A percentile compares a stretch with the other conserved stretches of the same genome.
Conservation (phyloP, 2,888 invertebrate genomes). For the Cremastinae sp. region DNA sequence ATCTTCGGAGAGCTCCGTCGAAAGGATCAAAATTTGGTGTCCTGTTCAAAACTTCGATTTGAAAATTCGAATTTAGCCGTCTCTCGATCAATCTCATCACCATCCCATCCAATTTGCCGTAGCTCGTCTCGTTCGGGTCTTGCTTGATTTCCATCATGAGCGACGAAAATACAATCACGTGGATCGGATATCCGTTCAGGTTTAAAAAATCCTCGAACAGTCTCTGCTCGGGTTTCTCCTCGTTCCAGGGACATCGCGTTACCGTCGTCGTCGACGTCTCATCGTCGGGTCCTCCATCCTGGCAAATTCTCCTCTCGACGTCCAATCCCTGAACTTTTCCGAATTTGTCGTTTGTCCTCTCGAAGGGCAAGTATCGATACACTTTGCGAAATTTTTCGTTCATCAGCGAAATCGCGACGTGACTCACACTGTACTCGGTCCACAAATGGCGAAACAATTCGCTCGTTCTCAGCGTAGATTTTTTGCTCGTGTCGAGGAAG, state of each 20-base stretch:
- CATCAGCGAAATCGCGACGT: conserved; percentile 40
- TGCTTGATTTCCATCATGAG: conserved; percentile 65
- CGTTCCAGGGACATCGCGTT: conserved; percentile 5
- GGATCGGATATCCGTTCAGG: conserved; percentile 37
- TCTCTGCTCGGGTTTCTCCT: neutral
- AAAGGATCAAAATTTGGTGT: conserved; percentile 68
- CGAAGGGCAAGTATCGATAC: conserved; percentile 64
- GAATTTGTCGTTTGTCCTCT: conserved; percentile 29
- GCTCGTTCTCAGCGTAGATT: neutral
- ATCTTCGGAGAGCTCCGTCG: conserved; percentile 47
- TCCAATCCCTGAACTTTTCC: conserved; percentile 57
- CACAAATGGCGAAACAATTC: conserved; percentile 61
- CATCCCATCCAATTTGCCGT: conserved; percentile 61
- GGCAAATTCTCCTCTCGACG: neutral
- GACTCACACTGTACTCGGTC: conserved; percentile 60
- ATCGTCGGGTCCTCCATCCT: neutral
- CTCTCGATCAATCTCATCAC: conserved; percentile 60
- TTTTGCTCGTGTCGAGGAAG: conserved; percentile 10
- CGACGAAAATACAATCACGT: conserved; percentile 46
- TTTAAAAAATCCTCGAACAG: conserved; percentile 2
- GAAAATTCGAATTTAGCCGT: conserved; percentile 62
- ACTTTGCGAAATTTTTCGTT: conserved; percentile 65
- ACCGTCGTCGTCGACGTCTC: neutral
- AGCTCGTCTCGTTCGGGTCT: conserved; percentile 14
- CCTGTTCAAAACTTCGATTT: conserved; percentile 36